phyloP scores from a whole-genome alignment of 1,140 invertebrate genomes.

The Meloidogyne exigua region DNA sequence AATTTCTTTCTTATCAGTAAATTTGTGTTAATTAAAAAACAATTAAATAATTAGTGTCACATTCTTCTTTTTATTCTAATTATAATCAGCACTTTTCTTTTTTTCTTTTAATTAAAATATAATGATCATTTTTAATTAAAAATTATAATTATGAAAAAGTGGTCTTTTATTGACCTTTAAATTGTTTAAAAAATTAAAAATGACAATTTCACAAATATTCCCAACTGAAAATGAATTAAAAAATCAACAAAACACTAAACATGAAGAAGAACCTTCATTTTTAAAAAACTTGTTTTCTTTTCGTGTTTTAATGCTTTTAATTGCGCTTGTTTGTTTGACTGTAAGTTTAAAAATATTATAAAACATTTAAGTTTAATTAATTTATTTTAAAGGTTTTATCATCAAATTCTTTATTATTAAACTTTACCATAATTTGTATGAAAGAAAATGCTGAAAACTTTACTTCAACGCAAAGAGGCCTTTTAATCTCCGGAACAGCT shows the following conservation, averaged over 20 bases:
- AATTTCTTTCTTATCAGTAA: no score
- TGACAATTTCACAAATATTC: not conserved
- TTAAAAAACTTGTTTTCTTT: not conserved
- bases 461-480: not conserved
- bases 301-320: not conserved
- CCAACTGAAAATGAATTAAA: not conserved
- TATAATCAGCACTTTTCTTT: no score
- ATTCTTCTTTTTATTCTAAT: no score
- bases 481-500: slow-evolving; percentile 20
- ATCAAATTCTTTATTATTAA: slow-evolving; percentile 21
- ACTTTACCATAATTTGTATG: slow-evolving; percentile 24
- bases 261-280: not conserved
- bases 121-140: no score
- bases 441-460: slow-evolving; percentile 7
- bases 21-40: no score
- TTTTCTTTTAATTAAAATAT: no score
- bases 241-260: not conserved
- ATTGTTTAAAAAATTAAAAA: not conserved
- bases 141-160: no score
- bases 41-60: no score
- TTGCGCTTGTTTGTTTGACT: not conserved
- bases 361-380: no score
- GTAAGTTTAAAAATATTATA: not conserved
- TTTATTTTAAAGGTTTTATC: slow-evolving; percentile 2
- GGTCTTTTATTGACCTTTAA: no score